Percentiles rank a stretch among this genome's conserved stretches.
Evolutionary conservation across 2,113 vertebrate species (phyloP).

Genomic region (Menura novaehollandiae): DNA sequence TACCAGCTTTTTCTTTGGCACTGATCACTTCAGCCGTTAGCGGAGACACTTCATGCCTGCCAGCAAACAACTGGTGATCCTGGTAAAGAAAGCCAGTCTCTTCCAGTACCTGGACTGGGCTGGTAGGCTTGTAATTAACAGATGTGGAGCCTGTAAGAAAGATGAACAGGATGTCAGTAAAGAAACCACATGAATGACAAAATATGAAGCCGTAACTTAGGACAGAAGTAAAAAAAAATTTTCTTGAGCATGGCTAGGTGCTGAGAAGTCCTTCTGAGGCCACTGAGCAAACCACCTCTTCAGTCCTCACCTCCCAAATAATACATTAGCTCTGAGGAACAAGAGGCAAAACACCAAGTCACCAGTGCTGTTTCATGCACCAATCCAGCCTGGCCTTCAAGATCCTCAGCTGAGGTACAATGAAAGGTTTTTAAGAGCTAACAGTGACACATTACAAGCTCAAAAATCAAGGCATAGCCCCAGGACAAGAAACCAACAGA

Average conservation of each 20-base stretch:
- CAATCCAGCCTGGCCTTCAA: background rate
- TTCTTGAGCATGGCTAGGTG: background rate
- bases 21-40: slow-evolving; percentile 55
- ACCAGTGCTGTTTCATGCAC: background rate
- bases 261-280: background rate
- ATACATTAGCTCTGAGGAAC: background rate
- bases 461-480: background rate
- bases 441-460: background rate
- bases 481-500: background rate
- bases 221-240: background rate
- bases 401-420: background rate
- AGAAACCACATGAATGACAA: background rate
- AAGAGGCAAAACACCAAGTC: background rate
- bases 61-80: slow-evolving; percentile 66
- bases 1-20: slow-evolving; percentile 72
- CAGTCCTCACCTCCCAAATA: background rate
- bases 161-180: background rate
- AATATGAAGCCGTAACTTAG: background rate
- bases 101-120: slow-evolving; percentile 64
- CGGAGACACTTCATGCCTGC: slow-evolving; percentile 63
- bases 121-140: slow-evolving; percentile 64
- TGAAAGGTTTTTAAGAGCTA: background rate
- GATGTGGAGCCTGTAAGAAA: slow-evolving; percentile 62
- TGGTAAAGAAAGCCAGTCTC: slow-evolving; percentile 64
- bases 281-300: background rate